phyloP scores from a whole-genome alignment of 2,797 vertebrate species.

The Sus cebifrons region DNA sequence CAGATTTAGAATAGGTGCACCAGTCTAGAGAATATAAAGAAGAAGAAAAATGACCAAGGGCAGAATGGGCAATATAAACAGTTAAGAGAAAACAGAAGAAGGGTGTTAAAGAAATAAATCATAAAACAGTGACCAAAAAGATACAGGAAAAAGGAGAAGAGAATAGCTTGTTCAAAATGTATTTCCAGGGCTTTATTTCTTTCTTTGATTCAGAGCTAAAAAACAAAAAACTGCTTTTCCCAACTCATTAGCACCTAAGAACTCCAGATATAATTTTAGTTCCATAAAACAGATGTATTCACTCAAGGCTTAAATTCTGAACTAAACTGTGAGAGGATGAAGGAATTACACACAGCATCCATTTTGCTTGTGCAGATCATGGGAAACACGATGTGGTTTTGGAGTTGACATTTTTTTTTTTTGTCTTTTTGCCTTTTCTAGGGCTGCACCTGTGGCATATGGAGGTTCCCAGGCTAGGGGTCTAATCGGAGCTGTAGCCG shows the following conservation, averaged over 20 bases:
- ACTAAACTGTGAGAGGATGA: background rate
- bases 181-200: background rate
- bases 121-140: slow-evolving; percentile 19
- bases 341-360: too few relatives aligned
- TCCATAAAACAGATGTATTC: background rate
- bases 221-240: background rate
- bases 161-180: slow-evolving; percentile 14
- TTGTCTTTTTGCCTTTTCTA: too few relatives aligned
- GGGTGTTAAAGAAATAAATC: background rate
- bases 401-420: too few relatives aligned
- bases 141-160: background rate
- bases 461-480: too few relatives aligned
- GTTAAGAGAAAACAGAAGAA: background rate
- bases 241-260: background rate
- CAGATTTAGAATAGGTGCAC: background rate
- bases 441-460: too few relatives aligned
- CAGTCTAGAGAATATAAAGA: background rate
- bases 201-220: slow-evolving; percentile 3
- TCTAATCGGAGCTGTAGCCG: too few relatives aligned
- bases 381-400: background rate
- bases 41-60: background rate
- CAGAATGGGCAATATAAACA: background rate
- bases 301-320: background rate
- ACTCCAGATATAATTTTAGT: background rate
- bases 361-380: background rate